Base-by-base conservation (phyloP, 2,888 invertebrate species). In the Acrocyrtus sp. region DNA sequence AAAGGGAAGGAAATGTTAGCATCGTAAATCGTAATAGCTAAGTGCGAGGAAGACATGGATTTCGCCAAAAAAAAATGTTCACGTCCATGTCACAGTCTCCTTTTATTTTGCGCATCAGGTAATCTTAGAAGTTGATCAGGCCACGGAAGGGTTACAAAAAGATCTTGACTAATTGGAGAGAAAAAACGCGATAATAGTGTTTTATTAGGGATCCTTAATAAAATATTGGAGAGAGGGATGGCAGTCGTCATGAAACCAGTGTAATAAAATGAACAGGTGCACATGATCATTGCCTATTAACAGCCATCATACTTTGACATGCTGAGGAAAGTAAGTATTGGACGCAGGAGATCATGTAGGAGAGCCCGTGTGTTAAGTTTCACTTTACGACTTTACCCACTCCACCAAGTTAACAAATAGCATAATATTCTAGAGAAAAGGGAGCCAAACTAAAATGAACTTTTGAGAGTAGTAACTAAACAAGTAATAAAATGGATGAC, bases 251-350 rank as follows among this genome's bases (percentile, higher is more conserved):
- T 56, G 56, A 39, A 56, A 56, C 61, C 27, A 21, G 21, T n/a
- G 26, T 39, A 61, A 61, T 61, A 47, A 61, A 61, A 39, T 41
- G 51, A 61, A 50, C 61, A 61, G 61, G 50, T 61, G 61, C 51
- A 50, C 50, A 61, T 50, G 29, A 50, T 19, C 47, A 58, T n/a
- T 51, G 34, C 34, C 6, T 34, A 34, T 8, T 34, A 34, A 34
- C 34, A 34, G 34, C 34, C 12, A n/a, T n/a, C n/a, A n/a, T n/a
- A n/a, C n/a, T 34, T 12, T 34, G 34, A 34, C 34, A 34, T 34
- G 34, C n/a, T n/a, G n/a, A n/a, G 12, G 34, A 34, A 34, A 34
- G 5, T 8, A 34, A 34, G 12, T 12, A 34, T 34, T 34, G 12
- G 34, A 34, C 34, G 12, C 5, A 8, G 5, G 34, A 12, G 34